Evolutionary conservation across 2,113 vertebrate genomes (phyloP).

Genomic region (Dicentrarchus labrax): DNA sequence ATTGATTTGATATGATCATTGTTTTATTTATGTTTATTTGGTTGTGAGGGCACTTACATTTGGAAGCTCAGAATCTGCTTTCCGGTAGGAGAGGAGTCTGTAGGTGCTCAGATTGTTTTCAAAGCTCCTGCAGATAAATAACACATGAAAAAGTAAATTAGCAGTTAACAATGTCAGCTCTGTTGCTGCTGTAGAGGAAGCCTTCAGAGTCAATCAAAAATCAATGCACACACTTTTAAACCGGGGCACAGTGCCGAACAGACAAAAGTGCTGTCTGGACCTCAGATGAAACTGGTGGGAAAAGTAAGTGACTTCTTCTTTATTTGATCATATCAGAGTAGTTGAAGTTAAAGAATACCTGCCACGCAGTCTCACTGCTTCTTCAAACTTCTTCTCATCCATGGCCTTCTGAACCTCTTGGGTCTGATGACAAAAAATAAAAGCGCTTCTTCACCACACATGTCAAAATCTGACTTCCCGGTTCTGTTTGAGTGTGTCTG

Average conservation of each 20-base stretch:
- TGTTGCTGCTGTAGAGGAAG: not conserved
- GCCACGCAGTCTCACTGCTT: conserved; percentile 93
- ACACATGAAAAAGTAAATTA: conserved; percentile 1
- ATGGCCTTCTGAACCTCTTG: conserved; percentile 98
- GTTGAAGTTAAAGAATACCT: conserved; percentile 78
- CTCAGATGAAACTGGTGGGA: too few relatives aligned
- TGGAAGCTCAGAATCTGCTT: conserved; percentile 85
- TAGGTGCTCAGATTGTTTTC: conserved; percentile 94
- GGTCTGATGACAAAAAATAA: conserved; percentile 83
- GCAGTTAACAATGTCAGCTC: not conserved
- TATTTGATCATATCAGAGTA: not conserved
- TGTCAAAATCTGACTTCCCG: not conserved
- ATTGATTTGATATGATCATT: not conserved
- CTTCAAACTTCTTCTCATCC: conserved; percentile 94
- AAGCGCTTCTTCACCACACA: not conserved
- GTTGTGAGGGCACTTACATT: conserved; percentile 61
- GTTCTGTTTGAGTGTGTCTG: not conserved
- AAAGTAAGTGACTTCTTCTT: not conserved
- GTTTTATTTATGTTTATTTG: not conserved
- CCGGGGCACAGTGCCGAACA: not conserved
- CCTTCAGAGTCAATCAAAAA: not conserved
- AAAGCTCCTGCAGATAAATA: conserved; percentile 87
- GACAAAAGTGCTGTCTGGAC: not conserved
- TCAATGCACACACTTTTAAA: conserved; percentile 20
- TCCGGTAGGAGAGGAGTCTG: conserved; percentile 90